These are phyloP conservation scores for Macropus fuliginosus DNA, from an alignment of 2,797 vertebrate genomes.

Conservation along the genomic window DNA sequence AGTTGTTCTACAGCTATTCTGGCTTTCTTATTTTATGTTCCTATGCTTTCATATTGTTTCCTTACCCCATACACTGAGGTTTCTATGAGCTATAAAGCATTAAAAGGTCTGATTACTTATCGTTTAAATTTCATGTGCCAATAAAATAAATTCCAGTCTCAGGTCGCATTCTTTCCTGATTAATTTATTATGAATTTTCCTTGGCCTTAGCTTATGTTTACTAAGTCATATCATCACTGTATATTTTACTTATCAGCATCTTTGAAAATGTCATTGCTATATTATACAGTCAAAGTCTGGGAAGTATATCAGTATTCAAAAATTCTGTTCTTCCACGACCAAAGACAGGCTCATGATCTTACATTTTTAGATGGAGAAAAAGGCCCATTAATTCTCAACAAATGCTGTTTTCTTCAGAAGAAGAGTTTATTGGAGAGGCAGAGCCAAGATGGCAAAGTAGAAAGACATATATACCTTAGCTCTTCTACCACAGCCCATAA, in stretches of 20 bases:
- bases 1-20: background rate
- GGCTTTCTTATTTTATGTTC: background rate
- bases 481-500: no score
- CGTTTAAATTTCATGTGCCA: slow-evolving; percentile 12
- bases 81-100: slow-evolving; percentile 13
- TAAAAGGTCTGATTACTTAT: background rate
- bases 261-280: background rate
- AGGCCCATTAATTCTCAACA: background rate
- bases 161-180: slow-evolving; percentile 32
- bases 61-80: background rate
- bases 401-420: slow-evolving; percentile 50
- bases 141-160: slow-evolving; percentile 47
- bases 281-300: background rate
- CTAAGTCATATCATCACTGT: background rate
- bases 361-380: slow-evolving; percentile 8
- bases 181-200: slow-evolving; percentile 25
- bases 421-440: background rate
- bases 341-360: background rate
- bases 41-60: background rate
- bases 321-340: slow-evolving; percentile 39
- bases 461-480: no score
- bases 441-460: no score
- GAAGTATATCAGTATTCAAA: slow-evolving; percentile 29
- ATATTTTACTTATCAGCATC: slow-evolving; percentile 9
- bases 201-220: background rate